Conservation (phyloP, 2,113 vertebrate species). For the Mustela nigripes region DNA sequence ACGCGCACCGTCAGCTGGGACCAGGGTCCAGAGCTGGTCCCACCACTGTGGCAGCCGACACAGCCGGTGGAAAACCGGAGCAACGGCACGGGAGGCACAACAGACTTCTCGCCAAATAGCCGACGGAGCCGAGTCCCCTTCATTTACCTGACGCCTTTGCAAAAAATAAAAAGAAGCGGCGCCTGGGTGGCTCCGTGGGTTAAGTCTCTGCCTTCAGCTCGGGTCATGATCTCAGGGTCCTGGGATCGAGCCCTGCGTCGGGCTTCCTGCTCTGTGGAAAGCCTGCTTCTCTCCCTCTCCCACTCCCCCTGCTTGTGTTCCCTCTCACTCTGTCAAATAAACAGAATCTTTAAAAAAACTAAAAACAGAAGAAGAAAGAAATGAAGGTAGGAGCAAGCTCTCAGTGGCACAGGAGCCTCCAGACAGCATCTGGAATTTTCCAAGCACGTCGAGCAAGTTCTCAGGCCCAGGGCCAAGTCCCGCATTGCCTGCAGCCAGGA, state of each 20-base stretch:
- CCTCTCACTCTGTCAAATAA: no score
- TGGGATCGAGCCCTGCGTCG: no score
- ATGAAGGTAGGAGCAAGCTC: background rate
- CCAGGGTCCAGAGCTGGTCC: background rate
- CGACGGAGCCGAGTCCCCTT: rapidly evolving
- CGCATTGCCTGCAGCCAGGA: background rate
- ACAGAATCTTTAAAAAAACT: no score
- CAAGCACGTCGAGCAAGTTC: no score
- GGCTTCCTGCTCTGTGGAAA: no score
- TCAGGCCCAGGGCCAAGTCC: background rate
- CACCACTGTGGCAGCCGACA: rapidly evolving
- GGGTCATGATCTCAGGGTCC: no score
- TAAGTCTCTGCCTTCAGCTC: no score
- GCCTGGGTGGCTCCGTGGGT: no score
- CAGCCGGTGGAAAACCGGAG: rapidly evolving
- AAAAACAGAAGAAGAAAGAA: no score
- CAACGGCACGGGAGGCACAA: rapidly evolving
- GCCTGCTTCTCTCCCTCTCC: no score
- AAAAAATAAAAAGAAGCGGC: background rate
- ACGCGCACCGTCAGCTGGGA: background rate
- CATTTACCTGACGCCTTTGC: background rate
- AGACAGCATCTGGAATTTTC: background rate
- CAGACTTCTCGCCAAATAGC: background rate
- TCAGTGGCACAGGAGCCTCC: background rate
- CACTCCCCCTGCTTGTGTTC: no score